Evolutionary conservation across 2,113 vertebrate genomes (phyloP).

Genomic region (Pelusios castaneus): DNA sequence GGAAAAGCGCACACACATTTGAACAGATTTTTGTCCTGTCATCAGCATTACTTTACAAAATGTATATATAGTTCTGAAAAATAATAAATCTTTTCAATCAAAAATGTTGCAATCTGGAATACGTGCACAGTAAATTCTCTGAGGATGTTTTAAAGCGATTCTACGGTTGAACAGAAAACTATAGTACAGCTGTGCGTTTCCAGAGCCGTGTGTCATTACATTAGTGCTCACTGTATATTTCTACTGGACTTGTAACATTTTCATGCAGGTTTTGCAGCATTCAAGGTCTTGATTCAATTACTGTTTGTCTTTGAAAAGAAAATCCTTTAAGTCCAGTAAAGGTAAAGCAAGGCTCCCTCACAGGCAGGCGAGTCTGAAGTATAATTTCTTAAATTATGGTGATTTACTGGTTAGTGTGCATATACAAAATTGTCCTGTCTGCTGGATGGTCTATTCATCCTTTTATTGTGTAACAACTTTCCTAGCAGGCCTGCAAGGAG

Average conservation of each 20-base stretch:
- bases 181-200: constrained; percentile 10
- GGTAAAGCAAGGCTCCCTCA: neutral
- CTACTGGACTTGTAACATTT: constrained; percentile 48
- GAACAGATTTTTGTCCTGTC: neutral
- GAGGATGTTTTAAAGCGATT: constrained; percentile 18
- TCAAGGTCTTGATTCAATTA: constrained; percentile 19
- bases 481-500: neutral
- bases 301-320: constrained; percentile 7
- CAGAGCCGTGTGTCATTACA: constrained; percentile 65
- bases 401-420: neutral
- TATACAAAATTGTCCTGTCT: neutral
- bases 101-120: neutral
- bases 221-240: constrained; percentile 56
- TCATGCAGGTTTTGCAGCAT: constrained; percentile 41
- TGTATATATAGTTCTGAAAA: neutral
- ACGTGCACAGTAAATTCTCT: neutral
- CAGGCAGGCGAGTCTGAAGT: neutral
- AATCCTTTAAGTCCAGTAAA: neutral
- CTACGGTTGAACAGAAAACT: neutral
- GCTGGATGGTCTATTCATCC: rapidly evolving
- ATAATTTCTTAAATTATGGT: neutral
- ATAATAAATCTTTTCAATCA: rapidly evolving
- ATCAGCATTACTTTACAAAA: neutral
- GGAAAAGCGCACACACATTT: neutral
- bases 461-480: neutral